These are phyloP conservation scores for Maccullochella peelii DNA, from an alignment of 2,113 vertebrate genomes.

Conservation along the genomic window DNA sequence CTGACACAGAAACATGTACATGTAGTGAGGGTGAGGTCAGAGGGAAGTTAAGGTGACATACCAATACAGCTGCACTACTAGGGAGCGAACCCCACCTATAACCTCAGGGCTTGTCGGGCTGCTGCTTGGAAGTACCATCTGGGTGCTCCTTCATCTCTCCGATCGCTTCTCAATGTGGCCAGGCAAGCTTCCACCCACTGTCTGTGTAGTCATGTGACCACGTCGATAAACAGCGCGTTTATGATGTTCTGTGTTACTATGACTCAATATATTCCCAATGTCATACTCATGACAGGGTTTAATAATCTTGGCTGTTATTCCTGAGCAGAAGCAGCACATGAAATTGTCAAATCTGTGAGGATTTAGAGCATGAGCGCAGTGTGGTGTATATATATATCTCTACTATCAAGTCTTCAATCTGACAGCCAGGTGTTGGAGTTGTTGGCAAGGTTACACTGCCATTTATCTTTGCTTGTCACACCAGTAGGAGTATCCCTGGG, in stretches of 20 bases:
- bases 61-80: slow-evolving; percentile 67
- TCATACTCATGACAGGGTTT: slow-evolving; percentile 8
- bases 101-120: slow-evolving; percentile 75
- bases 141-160: slow-evolving; percentile 77
- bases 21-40: slow-evolving; percentile 60
- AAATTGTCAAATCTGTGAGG: slow-evolving; percentile 3
- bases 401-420: slow-evolving; percentile 78
- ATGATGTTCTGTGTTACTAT: not conserved
- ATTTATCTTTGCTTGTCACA: slow-evolving; percentile 75
- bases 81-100: slow-evolving; percentile 69
- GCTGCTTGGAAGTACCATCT: slow-evolving; percentile 84
- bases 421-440: slow-evolving; percentile 82
- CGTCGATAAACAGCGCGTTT: not conserved
- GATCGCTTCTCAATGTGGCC: slow-evolving; percentile 67
- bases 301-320: not conserved
- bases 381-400: slow-evolving; percentile 35
- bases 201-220: slow-evolving; percentile 47
- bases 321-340: not conserved
- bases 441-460: slow-evolving; percentile 61
- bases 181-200: slow-evolving; percentile 55
- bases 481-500: slow-evolving; percentile 45
- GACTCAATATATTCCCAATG: slow-evolving; percentile 8
- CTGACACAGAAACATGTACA: slow-evolving; percentile 2
- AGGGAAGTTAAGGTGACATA: slow-evolving; percentile 79
- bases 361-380: slow-evolving; percentile 10